Evolutionary conservation across 2,888 invertebrate genomes (phyloP), one percentile per base, ranked within the genome.

Genomic region (Noctua pronuba): DNA sequence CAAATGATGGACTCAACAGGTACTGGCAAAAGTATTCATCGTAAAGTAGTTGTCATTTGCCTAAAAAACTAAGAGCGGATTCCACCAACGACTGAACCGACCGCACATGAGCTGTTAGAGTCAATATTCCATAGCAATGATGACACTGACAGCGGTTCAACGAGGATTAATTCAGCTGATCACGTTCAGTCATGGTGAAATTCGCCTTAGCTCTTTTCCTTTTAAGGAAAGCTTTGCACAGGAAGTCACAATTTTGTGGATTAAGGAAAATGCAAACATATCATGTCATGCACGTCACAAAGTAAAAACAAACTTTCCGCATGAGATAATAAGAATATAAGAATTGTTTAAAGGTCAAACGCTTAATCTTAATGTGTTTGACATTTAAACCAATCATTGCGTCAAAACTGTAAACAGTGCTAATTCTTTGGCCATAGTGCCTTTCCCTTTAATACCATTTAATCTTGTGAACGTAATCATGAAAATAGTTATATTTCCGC

Each of bases 341-440:
- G 13, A 80, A 46, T 31, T 66, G n/a, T 52, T 21, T 13, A 62
- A 85, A 84, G 71, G 86, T 60, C 74, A 77, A 74, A 68, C 10
- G 38, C 13, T 64, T 65, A 69, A 79, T 79, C 81, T 81, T 82
- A 85, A 85, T 77, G 62, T 62, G 24, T 71, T 64, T 78, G 83
- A 5, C 80, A 83, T 81, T 81, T 83, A 44, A 71, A 71, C 64
- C 73, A 73, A 66, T 71, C 31, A 78, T 35, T 78, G 38, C 62
- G 46, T 41, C 38, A 78, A 58, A 58, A 28, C 41, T 49, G 35
- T 41, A 67, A 44, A 41, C 55, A 67, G 6, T 28, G 46, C 78
- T 62, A 71, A 78, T 71, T 71, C n/a, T 49, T 18, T 35, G 76
- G 46, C 38, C 3, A 18, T 21, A 41, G 18, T 60, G 8, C 52